Percentiles rank a stretch among this genome's conserved stretches.
phyloP scores from a whole-genome alignment of 2,797 vertebrate genomes.

The Tinamus major region DNA sequence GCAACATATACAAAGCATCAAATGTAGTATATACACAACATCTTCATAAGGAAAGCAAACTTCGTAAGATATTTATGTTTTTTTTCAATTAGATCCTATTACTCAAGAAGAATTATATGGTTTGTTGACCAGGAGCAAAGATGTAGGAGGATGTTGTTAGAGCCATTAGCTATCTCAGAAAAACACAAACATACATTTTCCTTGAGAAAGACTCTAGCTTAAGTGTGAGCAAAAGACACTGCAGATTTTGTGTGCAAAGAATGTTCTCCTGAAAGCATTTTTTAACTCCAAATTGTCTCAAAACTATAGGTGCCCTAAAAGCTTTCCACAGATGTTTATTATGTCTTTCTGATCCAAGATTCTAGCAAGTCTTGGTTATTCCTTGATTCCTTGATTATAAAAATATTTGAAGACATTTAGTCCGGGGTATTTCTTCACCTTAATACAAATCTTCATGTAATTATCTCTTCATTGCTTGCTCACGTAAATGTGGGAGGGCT shows the following conservation, averaged over 20 bases:
- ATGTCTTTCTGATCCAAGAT: neutral
- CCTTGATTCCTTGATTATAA: neutral
- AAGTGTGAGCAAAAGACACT: neutral
- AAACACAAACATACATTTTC: neutral
- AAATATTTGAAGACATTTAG: neutral
- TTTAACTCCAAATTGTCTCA: neutral
- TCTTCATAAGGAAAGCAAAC: neutral
- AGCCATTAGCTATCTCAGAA: neutral
- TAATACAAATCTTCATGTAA: neutral
- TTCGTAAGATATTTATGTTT: slow-evolving; percentile 24
- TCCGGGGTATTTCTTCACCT: neutral
- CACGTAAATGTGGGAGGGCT: neutral
- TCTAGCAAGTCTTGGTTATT: neutral
- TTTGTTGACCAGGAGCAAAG: slow-evolving; percentile 1
- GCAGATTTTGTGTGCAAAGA: neutral
- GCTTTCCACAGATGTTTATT: neutral
- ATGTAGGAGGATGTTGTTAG: slow-evolving; percentile 15
- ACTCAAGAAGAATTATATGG: slow-evolving; percentile 7
- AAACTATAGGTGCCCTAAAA: neutral
- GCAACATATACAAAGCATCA: neutral
- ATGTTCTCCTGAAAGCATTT: neutral
- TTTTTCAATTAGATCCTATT: neutral
- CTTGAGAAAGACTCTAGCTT: neutral
- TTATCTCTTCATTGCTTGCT: neutral
- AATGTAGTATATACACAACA: neutral